Evolutionary conservation across 2,797 vertebrate genomes (phyloP).

Genomic region (Kryptolebias ocellatus): DNA sequence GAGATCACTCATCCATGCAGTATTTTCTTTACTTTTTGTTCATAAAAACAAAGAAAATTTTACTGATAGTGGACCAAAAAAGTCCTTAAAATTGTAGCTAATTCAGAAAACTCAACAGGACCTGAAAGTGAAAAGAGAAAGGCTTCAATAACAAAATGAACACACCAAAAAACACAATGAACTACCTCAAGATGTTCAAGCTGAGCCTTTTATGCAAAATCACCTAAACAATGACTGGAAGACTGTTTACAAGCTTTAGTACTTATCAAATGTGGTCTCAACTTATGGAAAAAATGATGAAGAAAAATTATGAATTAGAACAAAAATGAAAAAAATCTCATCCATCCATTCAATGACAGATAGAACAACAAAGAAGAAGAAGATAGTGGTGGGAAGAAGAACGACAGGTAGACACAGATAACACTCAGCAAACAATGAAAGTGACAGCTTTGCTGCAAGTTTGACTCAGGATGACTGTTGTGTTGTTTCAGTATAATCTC

Average conservation of each 20-base stretch:
- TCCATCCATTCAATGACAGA: slow-evolving; percentile 6
- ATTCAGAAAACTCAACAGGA: background rate
- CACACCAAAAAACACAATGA: no score
- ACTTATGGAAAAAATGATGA: slow-evolving; percentile 10
- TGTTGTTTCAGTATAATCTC: slow-evolving; percentile 79
- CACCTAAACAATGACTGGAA: background rate
- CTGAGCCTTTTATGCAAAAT: background rate
- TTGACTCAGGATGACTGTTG: slow-evolving; percentile 66
- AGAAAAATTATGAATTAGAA: background rate
- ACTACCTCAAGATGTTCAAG: background rate
- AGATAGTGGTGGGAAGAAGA: slow-evolving; percentile 34
- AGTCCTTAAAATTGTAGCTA: background rate
- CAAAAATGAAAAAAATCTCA: slow-evolving; percentile 1
- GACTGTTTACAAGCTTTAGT: background rate
- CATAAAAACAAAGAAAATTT: background rate
- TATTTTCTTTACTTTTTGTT: no score
- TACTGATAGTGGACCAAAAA: background rate
- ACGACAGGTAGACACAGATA: slow-evolving; percentile 57
- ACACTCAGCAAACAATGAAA: slow-evolving; percentile 65
- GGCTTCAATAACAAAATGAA: background rate
- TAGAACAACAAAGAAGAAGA: slow-evolving; percentile 36
- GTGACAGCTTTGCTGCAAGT: slow-evolving; percentile 70
- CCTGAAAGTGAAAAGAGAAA: background rate
- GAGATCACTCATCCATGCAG: no score
- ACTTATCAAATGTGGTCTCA: background rate